A percentile compares a stretch with the other conserved stretches of the same genome.
Conservation (phyloP, 1,140 invertebrate genomes). For the Palaemon carinicauda region DNA sequence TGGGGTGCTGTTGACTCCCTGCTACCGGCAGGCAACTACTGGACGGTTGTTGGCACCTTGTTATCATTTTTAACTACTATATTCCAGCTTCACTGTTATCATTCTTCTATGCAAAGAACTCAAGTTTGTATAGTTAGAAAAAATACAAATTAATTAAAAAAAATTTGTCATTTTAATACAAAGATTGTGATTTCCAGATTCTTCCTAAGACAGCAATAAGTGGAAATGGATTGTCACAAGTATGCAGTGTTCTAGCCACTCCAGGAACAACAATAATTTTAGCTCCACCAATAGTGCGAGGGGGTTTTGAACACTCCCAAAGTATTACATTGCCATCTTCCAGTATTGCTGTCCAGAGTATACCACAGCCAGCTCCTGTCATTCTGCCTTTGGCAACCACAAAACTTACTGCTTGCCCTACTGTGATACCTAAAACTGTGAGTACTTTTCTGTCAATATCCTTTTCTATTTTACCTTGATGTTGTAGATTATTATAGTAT, state of each 20-base stretch:
- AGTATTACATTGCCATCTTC: not conserved
- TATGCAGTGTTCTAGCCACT: not conserved
- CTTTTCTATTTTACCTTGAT: not conserved
- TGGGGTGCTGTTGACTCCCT: too few species aligned
- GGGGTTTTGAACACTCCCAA: not conserved
- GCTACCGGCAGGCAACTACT: too few species aligned
- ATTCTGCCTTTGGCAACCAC: constrained; percentile 4
- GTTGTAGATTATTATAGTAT: too few species aligned
- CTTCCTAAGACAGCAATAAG: not conserved
- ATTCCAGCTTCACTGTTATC: too few species aligned
- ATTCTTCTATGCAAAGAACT: too few species aligned
- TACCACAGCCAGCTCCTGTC: constrained; percentile 21
- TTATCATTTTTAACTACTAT: too few species aligned
- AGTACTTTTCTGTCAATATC: not conserved
- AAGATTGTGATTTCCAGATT: constrained; percentile 36
- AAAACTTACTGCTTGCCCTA: not conserved
- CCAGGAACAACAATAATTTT: constrained; percentile 32
- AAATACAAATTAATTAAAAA: too few species aligned
- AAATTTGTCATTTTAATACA: too few species aligned
- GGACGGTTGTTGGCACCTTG: too few species aligned
- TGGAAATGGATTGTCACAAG: not conserved
- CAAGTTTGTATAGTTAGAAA: too few species aligned
- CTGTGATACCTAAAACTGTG: too few species aligned
- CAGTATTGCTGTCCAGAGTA: not conserved
- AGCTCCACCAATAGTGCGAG: not conserved